Percentiles rank a stretch among this genome's conserved stretches.
Conservation (phyloP, 1,140 invertebrate species). For the Drosophila repleta region DNA sequence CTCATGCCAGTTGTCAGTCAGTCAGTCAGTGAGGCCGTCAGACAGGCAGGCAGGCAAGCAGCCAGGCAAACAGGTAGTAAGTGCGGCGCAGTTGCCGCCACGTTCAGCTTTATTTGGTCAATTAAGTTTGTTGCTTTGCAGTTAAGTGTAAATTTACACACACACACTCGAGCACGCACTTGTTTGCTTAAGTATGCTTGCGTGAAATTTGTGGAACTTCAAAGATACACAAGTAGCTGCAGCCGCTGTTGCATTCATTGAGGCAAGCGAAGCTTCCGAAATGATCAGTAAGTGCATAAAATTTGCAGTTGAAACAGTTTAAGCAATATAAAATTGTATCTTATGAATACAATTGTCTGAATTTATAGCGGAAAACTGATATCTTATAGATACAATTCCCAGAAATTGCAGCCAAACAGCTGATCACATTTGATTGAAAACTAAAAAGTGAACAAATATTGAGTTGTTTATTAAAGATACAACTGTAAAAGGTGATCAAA, state of each 20-base stretch:
- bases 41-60: background rate
- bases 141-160: slow-evolving; percentile 70
- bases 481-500: no score
- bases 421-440: no score
- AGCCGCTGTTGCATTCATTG: slow-evolving; percentile 7
- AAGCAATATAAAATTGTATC: no score
- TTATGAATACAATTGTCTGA: no score
- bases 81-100: slow-evolving; percentile 38
- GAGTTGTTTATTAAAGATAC: no score
- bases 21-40: slow-evolving; percentile 1
- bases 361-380: no score
- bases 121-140: slow-evolving; percentile 75
- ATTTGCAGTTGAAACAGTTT: no score
- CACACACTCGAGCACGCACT: slow-evolving; percentile 18
- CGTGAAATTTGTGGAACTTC: slow-evolving; percentile 29
- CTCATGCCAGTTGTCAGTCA: background rate
- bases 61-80: background rate
- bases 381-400: no score
- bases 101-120: slow-evolving; percentile 66
- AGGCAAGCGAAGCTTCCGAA: slow-evolving; percentile 3
- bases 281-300: slow-evolving; percentile 1
- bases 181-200: background rate
- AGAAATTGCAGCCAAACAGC: no score
- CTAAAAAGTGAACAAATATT: no score
- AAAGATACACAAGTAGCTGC: slow-evolving; percentile 26